phyloP scores from a whole-genome alignment of 2,888 invertebrate species.

The Clivina fossor region DNA sequence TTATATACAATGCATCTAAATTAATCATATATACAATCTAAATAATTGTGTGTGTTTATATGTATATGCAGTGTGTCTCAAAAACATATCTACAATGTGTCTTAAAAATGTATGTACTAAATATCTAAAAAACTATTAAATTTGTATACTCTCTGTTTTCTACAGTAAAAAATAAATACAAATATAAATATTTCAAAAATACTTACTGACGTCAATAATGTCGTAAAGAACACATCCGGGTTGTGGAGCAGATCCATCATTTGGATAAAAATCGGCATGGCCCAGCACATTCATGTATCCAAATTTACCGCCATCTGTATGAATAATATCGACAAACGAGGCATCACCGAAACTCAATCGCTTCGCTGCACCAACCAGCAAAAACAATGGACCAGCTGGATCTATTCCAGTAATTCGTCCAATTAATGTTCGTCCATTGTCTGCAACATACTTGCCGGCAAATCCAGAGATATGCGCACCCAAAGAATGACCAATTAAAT shows the following conservation, averaged over 20 bases:
- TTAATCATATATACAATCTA: too few species aligned
- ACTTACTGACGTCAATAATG: constrained; percentile 17
- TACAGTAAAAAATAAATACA: too few species aligned
- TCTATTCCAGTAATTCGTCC: constrained; percentile 50
- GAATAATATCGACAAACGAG: constrained; percentile 69
- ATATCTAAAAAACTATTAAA: too few species aligned
- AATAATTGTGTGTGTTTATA: too few species aligned
- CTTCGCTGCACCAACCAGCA: constrained; percentile 48
- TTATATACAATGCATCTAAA: too few species aligned
- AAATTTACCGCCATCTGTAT: constrained; percentile 65
- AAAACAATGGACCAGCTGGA: constrained; percentile 66
- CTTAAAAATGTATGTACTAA: too few species aligned
- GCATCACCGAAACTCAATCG: constrained; percentile 66
- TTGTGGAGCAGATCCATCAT: constrained; percentile 64
- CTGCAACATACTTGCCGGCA: constrained; percentile 51
- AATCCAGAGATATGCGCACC: constrained; percentile 66
- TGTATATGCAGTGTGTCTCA: too few species aligned
- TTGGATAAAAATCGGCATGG: constrained; percentile 72
- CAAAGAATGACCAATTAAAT: constrained; percentile 45
- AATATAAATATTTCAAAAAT: too few species aligned
- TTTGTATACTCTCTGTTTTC: too few species aligned
- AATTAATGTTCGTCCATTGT: constrained; percentile 14
- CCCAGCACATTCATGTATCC: constrained; percentile 65
- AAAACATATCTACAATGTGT: too few species aligned
- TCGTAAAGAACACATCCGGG: constrained; percentile 60